These are phyloP conservation scores for Epinephelus coioides DNA, from an alignment of 2,797 vertebrate species.

Conservation along the genomic window DNA sequence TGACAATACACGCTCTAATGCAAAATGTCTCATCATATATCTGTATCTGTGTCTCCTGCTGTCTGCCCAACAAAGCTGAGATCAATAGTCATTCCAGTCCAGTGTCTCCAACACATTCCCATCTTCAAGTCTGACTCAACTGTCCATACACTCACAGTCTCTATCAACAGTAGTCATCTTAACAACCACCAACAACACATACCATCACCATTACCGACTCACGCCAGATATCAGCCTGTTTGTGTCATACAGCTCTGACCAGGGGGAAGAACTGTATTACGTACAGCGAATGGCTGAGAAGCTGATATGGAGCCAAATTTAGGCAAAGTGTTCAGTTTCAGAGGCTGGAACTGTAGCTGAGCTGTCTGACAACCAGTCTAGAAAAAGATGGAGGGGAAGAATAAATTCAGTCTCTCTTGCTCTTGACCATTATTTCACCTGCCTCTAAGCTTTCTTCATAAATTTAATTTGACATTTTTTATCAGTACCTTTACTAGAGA, in stretches of 20 bases:
- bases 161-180: slow-evolving; percentile 9
- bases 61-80: slow-evolving; percentile 1
- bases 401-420: too few relatives aligned
- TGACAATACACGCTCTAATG: not conserved
- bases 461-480: not conserved
- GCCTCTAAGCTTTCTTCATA: not conserved
- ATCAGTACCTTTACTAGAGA: not conserved
- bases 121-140: slow-evolving; percentile 36
- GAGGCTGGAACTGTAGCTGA: not conserved
- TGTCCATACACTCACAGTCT: not conserved
- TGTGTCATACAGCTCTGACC: not conserved
- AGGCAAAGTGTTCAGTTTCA: too few relatives aligned
- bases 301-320: not conserved
- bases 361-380: not conserved
- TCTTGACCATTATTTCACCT: too few relatives aligned
- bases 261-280: not conserved
- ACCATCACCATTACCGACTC: not conserved
- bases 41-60: slow-evolving; percentile 8
- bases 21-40: slow-evolving; percentile 8
- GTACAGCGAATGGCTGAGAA: not conserved
- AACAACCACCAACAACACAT: slow-evolving; percentile 24
- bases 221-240: not conserved
- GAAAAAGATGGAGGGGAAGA: not conserved
- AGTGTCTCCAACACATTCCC: slow-evolving; percentile 36
- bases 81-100: slow-evolving; percentile 34